These are phyloP conservation scores for Scomber japonicus DNA, from an alignment of 2,113 vertebrate species.

Conservation along the genomic window DNA sequence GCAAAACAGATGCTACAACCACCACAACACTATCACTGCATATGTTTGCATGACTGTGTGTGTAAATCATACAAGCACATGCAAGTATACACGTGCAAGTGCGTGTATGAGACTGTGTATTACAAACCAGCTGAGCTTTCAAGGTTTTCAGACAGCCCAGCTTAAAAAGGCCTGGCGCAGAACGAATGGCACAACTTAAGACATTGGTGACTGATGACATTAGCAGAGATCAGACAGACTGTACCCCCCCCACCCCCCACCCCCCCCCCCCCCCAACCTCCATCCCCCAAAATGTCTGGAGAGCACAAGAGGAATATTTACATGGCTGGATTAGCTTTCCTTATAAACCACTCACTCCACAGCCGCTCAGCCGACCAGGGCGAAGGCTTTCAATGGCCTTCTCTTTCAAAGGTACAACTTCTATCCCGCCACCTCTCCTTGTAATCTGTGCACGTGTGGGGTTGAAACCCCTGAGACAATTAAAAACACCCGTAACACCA, in stretches of 20 bases:
- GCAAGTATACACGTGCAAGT: background rate
- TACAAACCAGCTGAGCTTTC: background rate
- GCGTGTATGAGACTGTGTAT: constrained; percentile 4
- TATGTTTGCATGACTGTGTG: background rate
- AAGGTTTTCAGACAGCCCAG: constrained; percentile 32
- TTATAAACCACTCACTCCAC: constrained; percentile 61
- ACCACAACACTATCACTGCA: background rate
- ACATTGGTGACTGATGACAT: constrained; percentile 75
- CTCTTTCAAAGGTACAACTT: constrained; percentile 32
- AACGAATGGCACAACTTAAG: constrained; percentile 37
- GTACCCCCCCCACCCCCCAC: background rate
- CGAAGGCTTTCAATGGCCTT: constrained; percentile 24
- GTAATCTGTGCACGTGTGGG: constrained; percentile 34
- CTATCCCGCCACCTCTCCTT: constrained; percentile 6
- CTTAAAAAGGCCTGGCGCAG: constrained; percentile 16
- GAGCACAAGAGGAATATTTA: constrained; percentile 59
- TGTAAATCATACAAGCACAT: background rate
- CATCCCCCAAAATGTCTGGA: constrained; percentile 58
- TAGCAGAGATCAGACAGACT: constrained; percentile 71
- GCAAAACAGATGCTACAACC: background rate
- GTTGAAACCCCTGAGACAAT: constrained; percentile 14
- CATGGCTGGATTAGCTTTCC: constrained; percentile 55
- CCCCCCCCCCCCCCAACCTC: too few relatives aligned
- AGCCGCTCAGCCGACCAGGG: background rate
- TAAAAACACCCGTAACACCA: constrained; percentile 22